Evolutionary conservation across 1,140 invertebrate species (phyloP).

Genomic region (Cyrtorhinus lividipennis): DNA sequence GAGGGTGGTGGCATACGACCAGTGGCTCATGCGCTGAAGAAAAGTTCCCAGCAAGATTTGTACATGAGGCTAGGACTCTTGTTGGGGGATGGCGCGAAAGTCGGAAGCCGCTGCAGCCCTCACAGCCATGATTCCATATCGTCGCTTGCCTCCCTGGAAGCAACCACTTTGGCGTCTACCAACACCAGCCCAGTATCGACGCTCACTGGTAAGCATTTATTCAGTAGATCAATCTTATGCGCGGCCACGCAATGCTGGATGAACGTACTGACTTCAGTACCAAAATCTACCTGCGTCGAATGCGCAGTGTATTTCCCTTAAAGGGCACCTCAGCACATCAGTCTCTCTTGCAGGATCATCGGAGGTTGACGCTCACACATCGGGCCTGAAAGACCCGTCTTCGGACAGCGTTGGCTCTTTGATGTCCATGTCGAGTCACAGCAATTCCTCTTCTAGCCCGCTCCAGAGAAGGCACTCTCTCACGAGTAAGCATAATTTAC

Average conservation of each 20-base stretch:
- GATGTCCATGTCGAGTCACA: conserved; percentile 57
- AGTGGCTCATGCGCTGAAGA: conserved; percentile 30
- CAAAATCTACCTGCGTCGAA: too few species aligned
- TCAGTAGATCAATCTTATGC: too few species aligned
- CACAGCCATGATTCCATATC: conserved; percentile 35
- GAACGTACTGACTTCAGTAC: too few species aligned
- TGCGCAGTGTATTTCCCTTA: too few species aligned
- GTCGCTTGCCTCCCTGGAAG: conserved; percentile 61
- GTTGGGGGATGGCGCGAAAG: conserved; percentile 45
- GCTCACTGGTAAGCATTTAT: conserved; percentile 50
- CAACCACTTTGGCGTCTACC: conserved; percentile 42
- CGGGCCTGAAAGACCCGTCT: conserved; percentile 31
- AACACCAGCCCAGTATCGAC: conserved; percentile 81
- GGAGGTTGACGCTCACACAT: conserved; percentile 32
- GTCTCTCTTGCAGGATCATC: conserved; percentile 33
- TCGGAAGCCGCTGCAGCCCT: conserved; percentile 22
- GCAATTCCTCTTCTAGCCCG: conserved; percentile 62
- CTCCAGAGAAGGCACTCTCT: conserved; percentile 63
- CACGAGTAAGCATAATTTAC: conserved; percentile 48
- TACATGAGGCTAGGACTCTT: conserved; percentile 73
- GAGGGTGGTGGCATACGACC: conserved; percentile 51
- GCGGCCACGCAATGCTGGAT: too few species aligned
- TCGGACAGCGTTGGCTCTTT: conserved; percentile 64
- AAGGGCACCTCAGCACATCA: too few species aligned
- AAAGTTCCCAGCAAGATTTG: conserved; percentile 56